These are phyloP conservation scores for Macquaria australasica DNA, from an alignment of 2,113 vertebrate species.

Conservation along the genomic window DNA sequence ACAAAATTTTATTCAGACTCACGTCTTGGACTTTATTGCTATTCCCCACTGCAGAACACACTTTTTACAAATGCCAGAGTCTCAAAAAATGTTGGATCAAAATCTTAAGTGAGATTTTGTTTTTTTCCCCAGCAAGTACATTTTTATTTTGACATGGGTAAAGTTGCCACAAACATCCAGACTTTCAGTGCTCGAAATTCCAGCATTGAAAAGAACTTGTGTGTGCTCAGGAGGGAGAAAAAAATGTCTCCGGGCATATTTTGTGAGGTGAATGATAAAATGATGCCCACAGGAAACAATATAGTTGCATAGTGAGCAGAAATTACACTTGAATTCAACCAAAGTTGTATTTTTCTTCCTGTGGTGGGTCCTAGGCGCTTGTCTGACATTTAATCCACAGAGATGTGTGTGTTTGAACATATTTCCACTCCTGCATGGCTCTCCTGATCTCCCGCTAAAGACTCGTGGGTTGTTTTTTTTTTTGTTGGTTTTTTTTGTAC, in stretches of 20 bases:
- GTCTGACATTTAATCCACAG: conserved; percentile 46
- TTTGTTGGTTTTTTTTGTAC: too few species aligned
- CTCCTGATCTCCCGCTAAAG: background rate
- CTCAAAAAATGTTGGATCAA: conserved; percentile 45
- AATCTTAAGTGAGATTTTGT: conserved; percentile 45
- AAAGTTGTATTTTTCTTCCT: conserved; percentile 38
- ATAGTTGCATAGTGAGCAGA: conserved; percentile 48
- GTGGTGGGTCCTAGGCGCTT: background rate
- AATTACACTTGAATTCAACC: conserved; percentile 36
- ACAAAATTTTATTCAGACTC: conserved; percentile 20
- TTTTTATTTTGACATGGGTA: conserved; percentile 44
- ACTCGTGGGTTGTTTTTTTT: conserved; percentile 18
- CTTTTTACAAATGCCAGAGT: conserved; percentile 29
- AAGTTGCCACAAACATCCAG: conserved; percentile 53
- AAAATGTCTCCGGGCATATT: conserved; percentile 60
- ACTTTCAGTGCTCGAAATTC: conserved; percentile 37
- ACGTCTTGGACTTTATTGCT: background rate
- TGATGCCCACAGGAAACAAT: conserved; percentile 53
- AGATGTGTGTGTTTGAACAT: conserved; percentile 49
- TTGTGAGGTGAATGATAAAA: conserved; percentile 71
- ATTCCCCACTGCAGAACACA: conserved; percentile 21
- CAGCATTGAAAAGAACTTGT: conserved; percentile 14
- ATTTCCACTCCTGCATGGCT: conserved; percentile 29
- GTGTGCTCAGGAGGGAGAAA: conserved; percentile 42
- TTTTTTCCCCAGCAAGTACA: background rate